Evolutionary conservation across 2,113 vertebrate genomes (phyloP), one percentile per base, ranked within the genome.

Genomic region (Lasiurus borealis): DNA sequence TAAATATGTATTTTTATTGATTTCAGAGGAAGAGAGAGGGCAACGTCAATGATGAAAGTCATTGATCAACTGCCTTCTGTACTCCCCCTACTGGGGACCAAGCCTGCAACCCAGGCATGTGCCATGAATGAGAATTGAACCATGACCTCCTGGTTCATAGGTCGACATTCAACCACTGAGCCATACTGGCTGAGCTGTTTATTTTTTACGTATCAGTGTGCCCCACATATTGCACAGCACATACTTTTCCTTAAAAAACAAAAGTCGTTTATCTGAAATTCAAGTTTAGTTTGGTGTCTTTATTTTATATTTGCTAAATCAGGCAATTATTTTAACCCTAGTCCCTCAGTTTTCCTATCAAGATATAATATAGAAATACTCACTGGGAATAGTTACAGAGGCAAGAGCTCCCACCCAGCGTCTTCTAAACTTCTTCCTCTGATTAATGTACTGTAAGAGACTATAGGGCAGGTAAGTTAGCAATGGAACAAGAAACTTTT

Each of bases 381-480:
- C 97, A 99, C 99, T 0, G 88, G 99, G 99, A 96, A 99, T 98
- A 1, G 98, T 98, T 25, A 99, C 98, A 78, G 99, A 98, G 8
- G 97, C 98, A 89, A 99, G 97, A 5, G 99, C 98, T 27, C 99
- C 99, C 21, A 99, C 98, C 99, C 99, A 99, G 77, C 99, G 98
- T 11, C 99, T 99, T 93, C 99, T 98, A 97, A 99, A 99, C 97
- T 99, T 98, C 84, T 98, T 97, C 11, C 99, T 99, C 98, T 99
- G 99, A 98, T 99, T 99, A 96, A 99, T 99, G 84, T 98, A 99
- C 98, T 99, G 99, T 93, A 99, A 98, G 96, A 99, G 95, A 97
- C 99, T 99, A 3, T 68, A 34, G 84, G 34, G 64, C 29, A 85
- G 23, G 12, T 6, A 9, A 90, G 48, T 25, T 0, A 59, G 0